Evolutionary conservation across 2,113 vertebrate species (phyloP).

Genomic region (Cebus imitator): DNA sequence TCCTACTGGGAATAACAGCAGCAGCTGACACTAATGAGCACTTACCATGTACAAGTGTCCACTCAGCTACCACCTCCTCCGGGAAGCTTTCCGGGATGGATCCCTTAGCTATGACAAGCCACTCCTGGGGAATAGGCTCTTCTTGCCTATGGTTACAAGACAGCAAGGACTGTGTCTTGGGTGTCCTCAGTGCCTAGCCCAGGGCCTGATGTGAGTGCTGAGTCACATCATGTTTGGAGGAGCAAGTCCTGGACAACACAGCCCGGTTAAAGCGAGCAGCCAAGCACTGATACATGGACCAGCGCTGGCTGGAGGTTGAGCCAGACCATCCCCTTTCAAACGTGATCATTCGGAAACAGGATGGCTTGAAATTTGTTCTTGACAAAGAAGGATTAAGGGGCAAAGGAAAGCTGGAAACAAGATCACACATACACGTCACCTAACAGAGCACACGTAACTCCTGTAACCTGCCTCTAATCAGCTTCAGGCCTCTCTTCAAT

Average conservation of each 20-base stretch:
- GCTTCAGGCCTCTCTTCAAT: not conserved
- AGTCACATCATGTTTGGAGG: not conserved
- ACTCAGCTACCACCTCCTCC: not conserved
- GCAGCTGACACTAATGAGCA: not conserved
- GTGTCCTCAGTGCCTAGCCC: not conserved
- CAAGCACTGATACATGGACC: rapidly evolving
- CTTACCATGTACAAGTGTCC: not conserved
- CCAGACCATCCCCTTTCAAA: not conserved
- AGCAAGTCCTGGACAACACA: not conserved
- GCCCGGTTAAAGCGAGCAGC: not conserved
- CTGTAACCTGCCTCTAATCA: not conserved
- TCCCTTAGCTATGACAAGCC: not conserved
- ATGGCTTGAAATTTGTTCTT: not conserved
- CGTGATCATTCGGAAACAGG: not conserved
- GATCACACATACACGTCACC: not conserved
- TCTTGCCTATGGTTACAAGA: not conserved
- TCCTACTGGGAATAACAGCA: not conserved
- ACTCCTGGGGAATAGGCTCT: not conserved
- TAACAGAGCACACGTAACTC: not conserved
- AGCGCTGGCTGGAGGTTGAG: rapidly evolving
- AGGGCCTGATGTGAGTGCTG: not conserved
- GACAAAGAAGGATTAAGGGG: not conserved
- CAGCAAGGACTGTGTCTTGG: not conserved
- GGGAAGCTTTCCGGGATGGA: not conserved
- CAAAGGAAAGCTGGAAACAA: not conserved